Percentiles rank a stretch among this genome's conserved stretches.
These are phyloP conservation scores for Yponomeuta plumbellus DNA, from an alignment of 2,888 invertebrate species.

Conservation along the genomic window DNA sequence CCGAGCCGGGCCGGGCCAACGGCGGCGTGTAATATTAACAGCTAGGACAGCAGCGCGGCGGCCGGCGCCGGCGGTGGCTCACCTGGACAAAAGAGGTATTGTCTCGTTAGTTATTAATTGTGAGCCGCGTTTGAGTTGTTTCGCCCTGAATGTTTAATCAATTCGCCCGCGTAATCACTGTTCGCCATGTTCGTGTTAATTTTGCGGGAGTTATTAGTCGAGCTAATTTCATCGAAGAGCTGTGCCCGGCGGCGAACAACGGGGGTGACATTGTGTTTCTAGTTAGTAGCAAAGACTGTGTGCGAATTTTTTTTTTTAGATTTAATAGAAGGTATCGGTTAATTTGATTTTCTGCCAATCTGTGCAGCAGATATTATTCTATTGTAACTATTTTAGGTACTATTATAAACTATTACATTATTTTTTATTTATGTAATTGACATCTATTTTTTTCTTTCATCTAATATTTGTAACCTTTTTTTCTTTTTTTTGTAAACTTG, in stretches of 20 bases:
- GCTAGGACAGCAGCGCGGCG: background rate
- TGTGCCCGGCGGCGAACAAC: background rate
- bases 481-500: too few relatives aligned
- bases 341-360: too few relatives aligned
- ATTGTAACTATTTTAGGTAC: too few relatives aligned
- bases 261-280: background rate
- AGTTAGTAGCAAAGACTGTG: background rate
- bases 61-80: background rate
- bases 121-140: background rate
- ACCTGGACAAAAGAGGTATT: constrained; percentile 12
- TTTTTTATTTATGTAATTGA: too few relatives aligned
- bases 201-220: background rate
- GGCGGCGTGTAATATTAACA: background rate
- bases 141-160: background rate
- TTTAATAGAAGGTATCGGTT: too few relatives aligned
- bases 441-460: too few relatives aligned
- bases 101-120: constrained; percentile 14
- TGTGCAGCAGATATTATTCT: too few relatives aligned
- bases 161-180: background rate
- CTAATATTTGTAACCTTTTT: too few relatives aligned
- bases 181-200: background rate
- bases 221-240: background rate
- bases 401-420: too few relatives aligned
- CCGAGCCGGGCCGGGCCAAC: background rate
- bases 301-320: background rate